phyloP scores from a whole-genome alignment of 2,888 invertebrate genomes.

The Cantharis rustica region DNA sequence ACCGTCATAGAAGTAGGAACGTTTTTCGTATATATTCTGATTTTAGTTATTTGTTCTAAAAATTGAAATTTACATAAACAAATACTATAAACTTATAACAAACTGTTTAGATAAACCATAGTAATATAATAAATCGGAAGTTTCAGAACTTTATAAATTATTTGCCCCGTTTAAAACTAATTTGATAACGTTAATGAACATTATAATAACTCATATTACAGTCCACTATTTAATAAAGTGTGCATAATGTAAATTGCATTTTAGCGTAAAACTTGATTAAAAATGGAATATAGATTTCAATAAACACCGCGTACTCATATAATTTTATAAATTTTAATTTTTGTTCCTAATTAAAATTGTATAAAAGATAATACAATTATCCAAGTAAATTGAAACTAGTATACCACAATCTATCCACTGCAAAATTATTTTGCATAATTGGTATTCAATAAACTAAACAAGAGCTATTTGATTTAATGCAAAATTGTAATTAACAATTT shows the following conservation, averaged over 20 bases:
- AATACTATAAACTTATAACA: not conserved
- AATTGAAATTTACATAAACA: too few relatives aligned
- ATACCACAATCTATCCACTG: conserved; percentile 1
- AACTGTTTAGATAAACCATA: not conserved
- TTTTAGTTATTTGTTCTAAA: too few relatives aligned
- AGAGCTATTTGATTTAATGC: not conserved
- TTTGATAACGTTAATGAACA: not conserved
- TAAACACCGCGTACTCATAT: not conserved
- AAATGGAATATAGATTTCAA: not conserved
- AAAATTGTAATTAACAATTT: not conserved
- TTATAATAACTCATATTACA: not conserved
- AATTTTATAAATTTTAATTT: conserved; percentile 21
- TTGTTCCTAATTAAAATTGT: conserved; percentile 27
- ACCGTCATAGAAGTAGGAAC: too few relatives aligned
- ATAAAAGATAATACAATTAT: conserved; percentile 34
- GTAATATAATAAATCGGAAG: not conserved
- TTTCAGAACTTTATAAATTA: not conserved
- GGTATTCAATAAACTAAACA: not conserved
- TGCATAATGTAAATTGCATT: not conserved
- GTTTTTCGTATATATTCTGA: too few relatives aligned
- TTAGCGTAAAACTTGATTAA: not conserved
- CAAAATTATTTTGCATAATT: conserved; percentile 2
- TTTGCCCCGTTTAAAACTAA: not conserved
- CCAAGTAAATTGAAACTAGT: conserved; percentile 34
- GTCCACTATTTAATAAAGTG: not conserved